Evolutionary conservation across 2,113 vertebrate species (phyloP).

Genomic region (Lasiurus cinereus): DNA sequence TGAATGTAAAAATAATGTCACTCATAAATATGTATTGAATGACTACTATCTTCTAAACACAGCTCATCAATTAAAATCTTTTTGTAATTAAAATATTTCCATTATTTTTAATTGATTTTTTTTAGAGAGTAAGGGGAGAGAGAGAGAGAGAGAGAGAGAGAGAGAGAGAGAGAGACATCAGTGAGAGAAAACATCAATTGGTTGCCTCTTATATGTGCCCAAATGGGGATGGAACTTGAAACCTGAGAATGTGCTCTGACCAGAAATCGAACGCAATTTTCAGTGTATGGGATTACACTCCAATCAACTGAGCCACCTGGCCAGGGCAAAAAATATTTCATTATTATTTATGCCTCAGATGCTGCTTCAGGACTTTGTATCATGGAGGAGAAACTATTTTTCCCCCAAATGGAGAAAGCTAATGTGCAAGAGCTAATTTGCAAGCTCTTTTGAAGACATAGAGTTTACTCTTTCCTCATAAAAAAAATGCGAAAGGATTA

Average conservation of each 20-base stretch:
- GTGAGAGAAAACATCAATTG: not conserved
- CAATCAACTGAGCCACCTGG: not conserved
- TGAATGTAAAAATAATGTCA: not conserved
- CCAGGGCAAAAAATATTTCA: not conserved
- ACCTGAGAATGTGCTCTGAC: not conserved
- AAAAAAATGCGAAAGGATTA: not conserved
- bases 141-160: no score
- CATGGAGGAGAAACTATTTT: not conserved
- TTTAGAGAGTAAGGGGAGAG: no score
- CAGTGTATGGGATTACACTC: not conserved
- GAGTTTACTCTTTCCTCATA: not conserved
- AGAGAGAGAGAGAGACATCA: no score
- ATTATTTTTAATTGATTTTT: no score
- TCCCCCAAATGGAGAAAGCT: not conserved
- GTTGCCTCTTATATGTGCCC: not conserved
- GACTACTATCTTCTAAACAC: not conserved
- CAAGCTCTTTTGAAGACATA: not conserved
- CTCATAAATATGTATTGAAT: slow-evolving; percentile 6
- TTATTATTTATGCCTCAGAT: not conserved
- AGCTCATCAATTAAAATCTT: not conserved
- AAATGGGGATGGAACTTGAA: not conserved
- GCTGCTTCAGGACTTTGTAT: not conserved
- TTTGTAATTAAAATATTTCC: not conserved
- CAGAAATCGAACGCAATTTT: not conserved
- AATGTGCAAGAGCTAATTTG: not conserved